Evolutionary conservation across 2,888 invertebrate species (phyloP), one percentile per base, ranked within the genome.

Genomic region (Eupithecia abbreviata): DNA sequence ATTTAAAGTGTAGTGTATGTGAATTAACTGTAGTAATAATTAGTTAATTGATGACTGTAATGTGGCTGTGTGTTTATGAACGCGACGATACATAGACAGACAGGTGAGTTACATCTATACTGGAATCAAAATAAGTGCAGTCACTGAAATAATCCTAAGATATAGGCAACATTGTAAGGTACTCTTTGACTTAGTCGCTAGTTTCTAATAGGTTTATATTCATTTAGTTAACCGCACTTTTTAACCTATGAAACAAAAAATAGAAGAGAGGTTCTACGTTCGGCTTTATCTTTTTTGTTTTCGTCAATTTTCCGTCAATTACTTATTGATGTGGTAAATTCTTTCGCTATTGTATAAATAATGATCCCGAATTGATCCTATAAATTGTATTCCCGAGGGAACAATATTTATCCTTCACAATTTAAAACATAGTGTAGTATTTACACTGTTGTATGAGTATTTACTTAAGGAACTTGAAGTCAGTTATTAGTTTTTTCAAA

Each of bases 1-100:
- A 79, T 79, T 75, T 90, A 88, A 85, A 84, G 90, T 91, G 91
- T 87, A 87, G 85, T 82, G 87, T 73, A 12, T 12, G 62, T 62
- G 62, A 10, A 62, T 30, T 62, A 62, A 30, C 30, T 30, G 30
- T 30, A 30, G 82, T 82, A 80, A 81, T 84, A 81, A 82, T 84
- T 84, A 82, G 82, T 83, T 84, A 83, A 84, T 85, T 83, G 83
- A 79, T 82, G 81, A 82, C 80, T 72, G 84, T 84, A 82, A 85
- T 84, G 82, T 83, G 82, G 80, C 79, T 79, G 80, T 80, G 79
- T 83, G 79, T 82, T 82, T 72, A 79, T 79, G 75, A 79, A 75
- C 82, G 80, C 80, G 82, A 80, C 73, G 77, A 73, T 76, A 73
- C 76, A 78, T 80, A 79, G 73, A 15, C 76, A 75, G 62, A 79